A percentile compares a stretch with the other conserved stretches of the same genome.
Conservation (phyloP, 2,113 vertebrate genomes). For the Melanocharis versteri region DNA sequence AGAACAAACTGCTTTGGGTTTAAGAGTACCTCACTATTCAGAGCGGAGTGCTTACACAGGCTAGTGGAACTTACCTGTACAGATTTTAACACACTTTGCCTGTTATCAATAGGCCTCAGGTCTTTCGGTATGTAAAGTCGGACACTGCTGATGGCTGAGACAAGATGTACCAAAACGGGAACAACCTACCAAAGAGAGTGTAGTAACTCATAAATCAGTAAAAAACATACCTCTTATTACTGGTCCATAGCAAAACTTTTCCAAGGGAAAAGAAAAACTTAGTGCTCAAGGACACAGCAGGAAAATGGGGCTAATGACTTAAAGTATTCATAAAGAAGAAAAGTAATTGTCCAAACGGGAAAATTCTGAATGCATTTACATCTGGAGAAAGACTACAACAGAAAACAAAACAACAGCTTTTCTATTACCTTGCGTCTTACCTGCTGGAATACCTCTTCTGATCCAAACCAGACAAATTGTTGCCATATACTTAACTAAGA, state of each 20-base stretch:
- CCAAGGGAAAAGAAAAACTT: background rate
- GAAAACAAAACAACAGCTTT: background rate
- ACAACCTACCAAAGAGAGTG: slow-evolving; percentile 80
- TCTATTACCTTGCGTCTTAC: background rate
- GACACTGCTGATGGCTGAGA: slow-evolving; percentile 93
- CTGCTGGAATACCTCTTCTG: background rate
- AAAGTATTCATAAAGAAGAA: background rate
- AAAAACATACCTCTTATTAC: background rate
- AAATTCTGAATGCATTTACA: background rate
- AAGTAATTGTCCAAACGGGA: background rate
- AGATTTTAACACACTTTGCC: slow-evolving; percentile 94
- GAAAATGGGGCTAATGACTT: background rate
- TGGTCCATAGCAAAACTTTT: background rate
- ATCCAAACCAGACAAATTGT: background rate
- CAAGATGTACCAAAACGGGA: slow-evolving; percentile 90
- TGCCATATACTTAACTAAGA: background rate
- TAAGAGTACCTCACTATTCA: background rate
- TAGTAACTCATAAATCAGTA: background rate
- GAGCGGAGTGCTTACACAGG: background rate
- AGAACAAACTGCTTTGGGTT: background rate
- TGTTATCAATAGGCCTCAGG: slow-evolving; percentile 88
- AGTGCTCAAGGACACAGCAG: background rate
- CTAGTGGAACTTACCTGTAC: slow-evolving; percentile 79
- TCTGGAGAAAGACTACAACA: background rate
- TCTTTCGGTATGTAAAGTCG: slow-evolving; percentile 96